phyloP scores from a whole-genome alignment of 2,888 invertebrate species.

The Pammene fasciana region DNA sequence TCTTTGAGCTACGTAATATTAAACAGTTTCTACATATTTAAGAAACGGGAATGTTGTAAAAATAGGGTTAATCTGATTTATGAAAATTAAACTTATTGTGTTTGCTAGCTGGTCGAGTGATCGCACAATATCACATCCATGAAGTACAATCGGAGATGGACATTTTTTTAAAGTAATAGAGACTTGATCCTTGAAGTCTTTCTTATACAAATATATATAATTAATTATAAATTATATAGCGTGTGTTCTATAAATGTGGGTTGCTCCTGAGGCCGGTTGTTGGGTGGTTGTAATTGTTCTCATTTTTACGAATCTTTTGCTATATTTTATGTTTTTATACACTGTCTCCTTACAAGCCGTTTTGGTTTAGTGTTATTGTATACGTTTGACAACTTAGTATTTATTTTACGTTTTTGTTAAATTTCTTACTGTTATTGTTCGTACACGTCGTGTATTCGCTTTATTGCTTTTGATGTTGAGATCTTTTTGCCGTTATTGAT shows the following conservation, averaged over 20 bases:
- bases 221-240: neutral
- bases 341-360: slow-evolving; percentile 23
- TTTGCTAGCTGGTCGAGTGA: slow-evolving; percentile 5
- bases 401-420: slow-evolving; percentile 44
- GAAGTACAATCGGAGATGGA: slow-evolving; percentile 29
- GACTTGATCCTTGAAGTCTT: slow-evolving; percentile 15
- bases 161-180: neutral
- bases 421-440: slow-evolving; percentile 53
- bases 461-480: slow-evolving; percentile 51
- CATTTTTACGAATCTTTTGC: slow-evolving; percentile 17
- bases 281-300: slow-evolving; percentile 5
- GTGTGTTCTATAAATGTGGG: slow-evolving; percentile 33
- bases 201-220: neutral
- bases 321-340: slow-evolving; percentile 18
- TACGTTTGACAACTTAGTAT: slow-evolving; percentile 29
- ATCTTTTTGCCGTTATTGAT: slow-evolving; percentile 54
- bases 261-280: slow-evolving; percentile 9
- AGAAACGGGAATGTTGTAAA: slow-evolving; percentile 11
- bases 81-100: slow-evolving; percentile 1
- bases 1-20: neutral
- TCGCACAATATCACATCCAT: slow-evolving; percentile 30
- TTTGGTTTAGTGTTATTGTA: slow-evolving; percentile 37
- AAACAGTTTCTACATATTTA: neutral
- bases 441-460: slow-evolving; percentile 54
- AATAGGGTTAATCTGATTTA: slow-evolving; percentile 24